phyloP scores from a whole-genome alignment of 2,888 invertebrate species.

The Xylocampa areola region DNA sequence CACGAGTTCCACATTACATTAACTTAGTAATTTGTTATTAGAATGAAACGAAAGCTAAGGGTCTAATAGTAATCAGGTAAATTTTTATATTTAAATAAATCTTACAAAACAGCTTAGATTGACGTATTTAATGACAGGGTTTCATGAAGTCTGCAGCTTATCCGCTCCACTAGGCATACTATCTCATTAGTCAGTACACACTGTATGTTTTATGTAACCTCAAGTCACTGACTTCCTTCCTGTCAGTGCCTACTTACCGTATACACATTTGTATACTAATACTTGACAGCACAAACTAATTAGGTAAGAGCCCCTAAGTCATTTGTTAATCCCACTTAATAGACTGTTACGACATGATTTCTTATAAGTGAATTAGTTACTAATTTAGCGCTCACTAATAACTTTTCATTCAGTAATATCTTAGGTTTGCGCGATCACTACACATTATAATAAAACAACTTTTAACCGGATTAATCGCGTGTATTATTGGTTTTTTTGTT shows the following conservation, averaged over 20 bases:
- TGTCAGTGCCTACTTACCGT: constrained; percentile 9
- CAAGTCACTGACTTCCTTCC: constrained; percentile 50
- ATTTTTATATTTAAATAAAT: background rate
- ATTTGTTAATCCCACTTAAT: constrained; percentile 41
- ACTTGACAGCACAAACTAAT: constrained; percentile 16
- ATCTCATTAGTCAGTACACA: constrained; percentile 37
- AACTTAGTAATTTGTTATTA: constrained; percentile 27
- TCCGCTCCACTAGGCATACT: constrained; percentile 43
- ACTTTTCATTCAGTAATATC: constrained; percentile 2
- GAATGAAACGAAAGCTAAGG: too few species aligned
- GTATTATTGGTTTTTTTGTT: too few species aligned
- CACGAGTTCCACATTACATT: too few species aligned
- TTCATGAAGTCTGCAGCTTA: constrained; percentile 40
- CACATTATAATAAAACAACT: too few species aligned
- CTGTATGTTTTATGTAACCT: constrained; percentile 47
- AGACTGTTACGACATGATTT: constrained; percentile 28
- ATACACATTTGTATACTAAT: background rate
- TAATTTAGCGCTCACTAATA: constrained; percentile 19
- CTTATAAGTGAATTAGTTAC: constrained; percentile 37
- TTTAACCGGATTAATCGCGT: too few species aligned
- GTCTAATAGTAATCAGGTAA: background rate
- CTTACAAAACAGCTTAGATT: constrained; percentile 3
- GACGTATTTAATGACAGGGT: constrained; percentile 34
- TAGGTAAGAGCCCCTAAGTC: constrained; percentile 30
- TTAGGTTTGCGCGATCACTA: too few species aligned